phyloP scores from a whole-genome alignment of 2,797 vertebrate genomes.

The Todus mexicanus region DNA sequence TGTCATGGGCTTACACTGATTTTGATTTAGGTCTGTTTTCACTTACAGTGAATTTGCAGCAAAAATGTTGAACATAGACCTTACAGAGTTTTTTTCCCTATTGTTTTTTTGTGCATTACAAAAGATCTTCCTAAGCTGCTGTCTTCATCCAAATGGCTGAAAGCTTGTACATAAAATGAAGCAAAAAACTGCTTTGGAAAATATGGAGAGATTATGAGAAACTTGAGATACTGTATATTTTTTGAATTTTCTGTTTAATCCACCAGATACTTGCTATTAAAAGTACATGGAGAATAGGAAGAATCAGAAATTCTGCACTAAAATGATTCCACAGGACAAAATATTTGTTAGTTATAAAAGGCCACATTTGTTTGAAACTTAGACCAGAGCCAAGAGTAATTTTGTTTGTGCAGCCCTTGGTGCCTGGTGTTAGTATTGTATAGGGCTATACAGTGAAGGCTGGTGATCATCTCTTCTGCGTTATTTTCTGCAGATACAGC shows the following conservation, averaged over 20 bases:
- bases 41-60: background rate
- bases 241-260: background rate
- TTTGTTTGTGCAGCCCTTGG: background rate
- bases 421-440: background rate
- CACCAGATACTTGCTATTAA: background rate
- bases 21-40: background rate
- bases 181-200: background rate
- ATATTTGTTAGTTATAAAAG: background rate
- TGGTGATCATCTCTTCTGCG: background rate
- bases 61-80: background rate
- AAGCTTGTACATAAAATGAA: background rate
- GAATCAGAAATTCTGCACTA: background rate
- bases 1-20: background rate
- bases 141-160: background rate
- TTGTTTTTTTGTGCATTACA: background rate
- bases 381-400: background rate
- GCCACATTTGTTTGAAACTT: background rate
- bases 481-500: background rate
- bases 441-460: background rate
- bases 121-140: background rate
- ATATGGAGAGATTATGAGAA: background rate
- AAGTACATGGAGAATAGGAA: background rate
- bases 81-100: background rate
- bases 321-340: background rate
- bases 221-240: background rate